Base-by-base conservation (phyloP, 2,888 invertebrate species). In the Dyspetes luteomarginatus region DNA sequence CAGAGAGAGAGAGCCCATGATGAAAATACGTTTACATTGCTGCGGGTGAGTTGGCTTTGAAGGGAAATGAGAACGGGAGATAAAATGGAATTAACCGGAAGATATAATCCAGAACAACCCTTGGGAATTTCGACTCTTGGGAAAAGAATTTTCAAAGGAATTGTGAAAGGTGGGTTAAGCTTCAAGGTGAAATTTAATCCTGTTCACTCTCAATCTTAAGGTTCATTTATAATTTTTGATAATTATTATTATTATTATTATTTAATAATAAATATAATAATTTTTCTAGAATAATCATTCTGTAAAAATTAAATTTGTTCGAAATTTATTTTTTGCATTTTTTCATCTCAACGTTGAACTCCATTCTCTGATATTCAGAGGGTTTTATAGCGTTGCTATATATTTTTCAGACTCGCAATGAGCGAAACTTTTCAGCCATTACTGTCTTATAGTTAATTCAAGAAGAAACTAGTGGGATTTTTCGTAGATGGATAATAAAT, bases 61-160 rank as follows among this genome's bases (percentile, higher is more conserved):
- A 2, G 12, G n/a, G 19, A 30, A 65, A 26, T 2, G 28, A 28
- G 28, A 19, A 22, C 3, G 17, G 26, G 1, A 50, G 48, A 65
- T 50, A 12, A 50, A 65, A 65, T 65, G 50, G 22, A 67, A 67
- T 67, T 67, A 67, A 36, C 52, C 9, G 52, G 22, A 67, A 30
- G 7, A 17, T 3, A n/a, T n/a, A n/a, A n/a, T n/a, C n/a, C n/a
- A n/a, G n/a, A n/a, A n/a, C 28, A 22, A 41, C 17, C 12, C 30
- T 19, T 15, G 22, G 22, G 19, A 28, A 24, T 67, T 50, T 17
- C 19, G 50, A 48, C 9, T 30, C 50, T 50, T 19, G 28, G n/a
- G 12, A 19, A 28, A 50, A 17, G 50, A 19, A 65, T 50, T 65
- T 30, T 5, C 19, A 48, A n/a, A 48, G 48, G 30, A 22, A 28